Evolutionary conservation across 1,140 invertebrate species (phyloP), one percentile per base, ranked within the genome.

Genomic region (Oryctes rhinoceros): DNA sequence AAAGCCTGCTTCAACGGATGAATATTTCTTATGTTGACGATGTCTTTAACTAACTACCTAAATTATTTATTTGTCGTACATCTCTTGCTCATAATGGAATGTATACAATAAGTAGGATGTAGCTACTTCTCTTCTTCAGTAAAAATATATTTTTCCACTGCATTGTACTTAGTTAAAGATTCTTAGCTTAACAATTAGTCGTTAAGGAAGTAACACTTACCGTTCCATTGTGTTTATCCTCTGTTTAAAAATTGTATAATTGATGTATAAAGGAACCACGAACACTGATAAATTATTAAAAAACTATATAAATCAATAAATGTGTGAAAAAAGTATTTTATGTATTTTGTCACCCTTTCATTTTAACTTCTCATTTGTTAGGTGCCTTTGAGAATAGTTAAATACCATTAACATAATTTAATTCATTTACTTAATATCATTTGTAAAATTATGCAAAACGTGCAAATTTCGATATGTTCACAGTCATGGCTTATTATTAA

Each of bases 1-100:
- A 91, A 78, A 82, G 85, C 74, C 79, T 88, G 20, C 80, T 88
- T 48, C 85, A 87, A 78, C 82, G 87, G 80, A 88, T 88, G 84
- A 86, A 86, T 81, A 86, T 86, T 59, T 86, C 86, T 15, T 86
- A 85, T 65, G 81, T 86, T n/a, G 86, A 86, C 79, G 80, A 81
- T 78, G 80, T 53, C 30, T 78, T 78, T 35, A 78, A 78, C 62
- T 78, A n/a, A 78, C 49, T 53, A 59, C 0, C 9, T 76, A 35
- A 18, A 2, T 71, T 71, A 6, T 35, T 35, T 71, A 71, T 71
- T 30, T 62, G 53, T 35, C 65, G 35, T 24, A 71, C 24, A 71
- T 76, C 4, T 76, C 47, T 76, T 76, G 75, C 75, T 76, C 75
- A 76, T 76, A 35, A 44, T 24, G 47, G 47, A 76, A 76, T 44